Evolutionary conservation across 2,888 invertebrate species (phyloP), one percentile per base, ranked within the genome.

Genomic region (Quadroppia sp.): DNA sequence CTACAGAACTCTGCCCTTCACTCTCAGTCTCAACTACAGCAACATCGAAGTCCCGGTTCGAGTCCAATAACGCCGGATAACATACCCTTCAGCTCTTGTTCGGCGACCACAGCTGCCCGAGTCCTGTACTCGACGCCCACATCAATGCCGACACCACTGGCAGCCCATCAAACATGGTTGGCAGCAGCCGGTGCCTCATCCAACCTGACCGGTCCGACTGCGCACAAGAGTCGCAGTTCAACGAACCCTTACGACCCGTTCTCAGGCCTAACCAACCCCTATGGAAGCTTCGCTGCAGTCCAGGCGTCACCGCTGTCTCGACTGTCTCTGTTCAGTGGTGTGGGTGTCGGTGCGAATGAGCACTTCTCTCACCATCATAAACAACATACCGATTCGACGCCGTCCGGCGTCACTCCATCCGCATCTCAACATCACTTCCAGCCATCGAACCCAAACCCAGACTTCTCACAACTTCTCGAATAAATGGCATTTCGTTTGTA

Each of bases 71-170:
- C 72, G 11, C 42, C 67, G 13, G 67, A 67, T 0, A 40, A 67
- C n/a, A 72, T 72, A 61, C 40, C 56, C 11, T 72, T 72, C 59
- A 59, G 72, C 30, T 59, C 42, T n/a, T 71, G 53, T 36, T 71
- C 74, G 15, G 40, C 73, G 17, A 74, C 76, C n/a, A 75, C 73
- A 53, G 78, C 77, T 45, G 75, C 77, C 40, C 74, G 76, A 15
- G 73, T 76, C 1, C 74, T 77, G 56, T 78, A 77, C 30, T 78
- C 77, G n/a, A 76, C 77, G 32, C 76, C 77, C 17, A 75, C 78
- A n/a, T 75, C 77, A n/a, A 76, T 77, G 45, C 75, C 76, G 17
- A 74, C 75, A n/a, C 77, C 77, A 36, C 42, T 78, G 72, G 75
- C 73, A 50, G 73, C 78, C 28, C 77, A 75, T 4, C 72, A 77